Conservation (phyloP, 92 coral and sea anemone species). For the Zoanthus gigantus region DNA sequence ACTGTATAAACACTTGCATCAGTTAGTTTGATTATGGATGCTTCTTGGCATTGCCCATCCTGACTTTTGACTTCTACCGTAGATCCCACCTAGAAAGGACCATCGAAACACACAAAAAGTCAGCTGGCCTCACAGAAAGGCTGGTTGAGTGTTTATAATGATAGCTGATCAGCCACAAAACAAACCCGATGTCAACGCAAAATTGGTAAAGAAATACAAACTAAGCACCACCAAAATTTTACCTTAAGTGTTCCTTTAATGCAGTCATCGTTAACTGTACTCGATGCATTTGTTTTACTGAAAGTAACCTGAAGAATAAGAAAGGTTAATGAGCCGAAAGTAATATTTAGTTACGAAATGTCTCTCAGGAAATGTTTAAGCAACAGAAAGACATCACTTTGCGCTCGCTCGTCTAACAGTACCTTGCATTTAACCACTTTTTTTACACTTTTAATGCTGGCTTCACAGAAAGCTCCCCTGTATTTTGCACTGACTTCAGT, state of each 20-base stretch:
- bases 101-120: background rate
- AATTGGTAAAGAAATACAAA: background rate
- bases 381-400: slow-evolving; percentile 18
- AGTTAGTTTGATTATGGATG: slow-evolving; percentile 86
- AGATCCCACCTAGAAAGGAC: slow-evolving; percentile 78
- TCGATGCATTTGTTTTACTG: slow-evolving; percentile 83
- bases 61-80: slow-evolving; percentile 82
- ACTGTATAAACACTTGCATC: slow-evolving; percentile 98
- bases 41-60: slow-evolving; percentile 88
- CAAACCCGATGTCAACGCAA: background rate
- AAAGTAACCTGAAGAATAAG: slow-evolving; percentile 75
- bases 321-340: background rate
- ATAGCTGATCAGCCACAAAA: slow-evolving; percentile 1
- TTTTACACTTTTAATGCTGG: slow-evolving; percentile 93
- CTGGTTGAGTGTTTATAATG: slow-evolving; percentile 12
- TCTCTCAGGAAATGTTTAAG: slow-evolving; percentile 26
- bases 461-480: slow-evolving; percentile 99
- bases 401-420: background rate
- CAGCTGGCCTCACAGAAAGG: background rate
- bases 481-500: slow-evolving; percentile 99
- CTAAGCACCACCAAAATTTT: slow-evolving; percentile 31
- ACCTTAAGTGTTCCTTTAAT: slow-evolving; percentile 91
- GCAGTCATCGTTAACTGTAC: slow-evolving; percentile 92
- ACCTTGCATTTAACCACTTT: slow-evolving; percentile 99
- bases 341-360: slow-evolving; percentile 30